Conservation (phyloP, 2,797 vertebrate genomes). For the Danio jaintianensis region DNA sequence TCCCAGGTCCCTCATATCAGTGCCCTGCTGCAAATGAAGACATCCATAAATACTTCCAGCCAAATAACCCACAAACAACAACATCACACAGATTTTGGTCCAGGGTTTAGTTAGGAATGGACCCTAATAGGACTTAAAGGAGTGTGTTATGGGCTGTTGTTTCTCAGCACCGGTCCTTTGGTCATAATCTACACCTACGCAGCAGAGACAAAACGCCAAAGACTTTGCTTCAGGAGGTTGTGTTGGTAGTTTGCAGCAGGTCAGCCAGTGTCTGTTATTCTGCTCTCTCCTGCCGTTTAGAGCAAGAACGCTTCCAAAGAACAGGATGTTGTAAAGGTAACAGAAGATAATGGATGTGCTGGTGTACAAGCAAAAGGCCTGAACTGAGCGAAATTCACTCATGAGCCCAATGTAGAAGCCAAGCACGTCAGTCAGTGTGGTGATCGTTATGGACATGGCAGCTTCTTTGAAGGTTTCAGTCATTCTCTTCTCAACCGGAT, state of each 20-base stretch:
- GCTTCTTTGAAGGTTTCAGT: slow-evolving; percentile 78
- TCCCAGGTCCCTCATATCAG: slow-evolving; percentile 80
- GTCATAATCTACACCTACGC: slow-evolving; percentile 68
- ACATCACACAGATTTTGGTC: slow-evolving; percentile 70
- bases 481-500: slow-evolving; percentile 68
- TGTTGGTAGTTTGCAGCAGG: slow-evolving; percentile 69
- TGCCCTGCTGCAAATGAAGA: slow-evolving; percentile 76
- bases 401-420: slow-evolving; percentile 84
- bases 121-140: slow-evolving; percentile 78
- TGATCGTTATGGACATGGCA: slow-evolving; percentile 84
- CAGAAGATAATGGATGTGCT: slow-evolving; percentile 80
- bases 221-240: slow-evolving; percentile 33
- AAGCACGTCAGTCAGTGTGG: slow-evolving; percentile 80
- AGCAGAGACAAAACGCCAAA: slow-evolving; percentile 69
- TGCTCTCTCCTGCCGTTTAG: slow-evolving; percentile 81
- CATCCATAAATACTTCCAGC: slow-evolving; percentile 76
- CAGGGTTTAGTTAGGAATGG: slow-evolving; percentile 73
- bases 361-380: slow-evolving; percentile 83
- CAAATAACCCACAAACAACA: slow-evolving; percentile 73
- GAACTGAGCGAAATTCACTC: slow-evolving; percentile 80
- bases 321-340: slow-evolving; percentile 72
- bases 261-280: slow-evolving; percentile 80
- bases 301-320: slow-evolving; percentile 75
- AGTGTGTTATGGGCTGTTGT: slow-evolving; percentile 67
- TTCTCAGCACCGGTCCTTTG: slow-evolving; percentile 64